Evolutionary conservation across 2,113 vertebrate genomes (phyloP).

Genomic region (Microcebus ravelobensis): DNA sequence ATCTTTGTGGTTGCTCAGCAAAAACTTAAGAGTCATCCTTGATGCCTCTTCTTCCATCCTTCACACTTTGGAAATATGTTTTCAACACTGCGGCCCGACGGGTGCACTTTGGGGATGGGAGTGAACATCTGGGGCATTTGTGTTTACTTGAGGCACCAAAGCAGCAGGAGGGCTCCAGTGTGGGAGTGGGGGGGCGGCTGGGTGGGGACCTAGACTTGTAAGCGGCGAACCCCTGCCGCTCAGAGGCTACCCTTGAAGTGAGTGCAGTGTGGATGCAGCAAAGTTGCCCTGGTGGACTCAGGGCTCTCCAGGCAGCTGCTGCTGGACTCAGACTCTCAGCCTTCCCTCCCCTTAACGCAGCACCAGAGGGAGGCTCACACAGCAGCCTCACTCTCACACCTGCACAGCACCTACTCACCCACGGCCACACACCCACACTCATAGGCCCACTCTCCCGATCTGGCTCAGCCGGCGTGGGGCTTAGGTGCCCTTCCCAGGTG

Average conservation of each 20-base stretch:
- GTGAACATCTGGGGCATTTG: not conserved
- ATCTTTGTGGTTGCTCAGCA: not conserved
- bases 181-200: not conserved
- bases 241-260: not conserved
- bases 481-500: not conserved
- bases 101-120: not conserved
- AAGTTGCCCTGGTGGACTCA: not conserved
- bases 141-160: slow-evolving; percentile 67
- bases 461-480: not conserved
- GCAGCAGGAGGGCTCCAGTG: not conserved
- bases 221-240: too few species aligned
- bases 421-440: not conserved
- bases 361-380: not conserved
- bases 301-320: not conserved
- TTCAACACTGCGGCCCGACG: not conserved
- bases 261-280: not conserved
- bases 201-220: not conserved
- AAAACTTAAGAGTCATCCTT: not conserved
- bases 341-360: too few species aligned
- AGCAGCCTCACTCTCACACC: too few species aligned
- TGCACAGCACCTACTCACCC: not conserved
- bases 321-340: too few species aligned
- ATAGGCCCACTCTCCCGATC: not conserved
- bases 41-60: not conserved
- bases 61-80: not conserved